phyloP scores from a whole-genome alignment of 2,797 vertebrate genomes.

The Danio jaintianensis region DNA sequence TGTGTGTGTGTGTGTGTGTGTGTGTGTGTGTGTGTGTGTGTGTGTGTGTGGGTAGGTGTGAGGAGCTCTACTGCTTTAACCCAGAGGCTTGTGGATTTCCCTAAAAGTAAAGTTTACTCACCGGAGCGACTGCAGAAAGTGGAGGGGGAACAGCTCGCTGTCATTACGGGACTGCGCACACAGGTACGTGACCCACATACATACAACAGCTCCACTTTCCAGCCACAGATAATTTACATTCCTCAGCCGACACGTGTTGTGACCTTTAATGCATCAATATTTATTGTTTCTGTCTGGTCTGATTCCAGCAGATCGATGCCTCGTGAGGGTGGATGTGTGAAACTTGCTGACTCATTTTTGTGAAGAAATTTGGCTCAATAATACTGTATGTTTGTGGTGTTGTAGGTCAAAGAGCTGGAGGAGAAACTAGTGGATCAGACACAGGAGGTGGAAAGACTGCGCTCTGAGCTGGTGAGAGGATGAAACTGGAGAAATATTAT shows the following conservation, averaged over 20 bases:
- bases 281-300: conserved; percentile 21
- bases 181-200: conserved; percentile 78
- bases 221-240: conserved; percentile 32
- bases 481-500: neutral
- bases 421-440: conserved; percentile 85
- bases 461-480: conserved; percentile 82
- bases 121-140: conserved; percentile 70
- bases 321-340: neutral
- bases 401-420: conserved; percentile 89
- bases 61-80: conserved; percentile 64
- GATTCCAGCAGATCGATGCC: conserved; percentile 15
- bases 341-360: neutral
- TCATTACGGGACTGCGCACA: conserved; percentile 79
- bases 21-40: neutral
- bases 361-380: neutral
- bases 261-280: neutral
- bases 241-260: neutral
- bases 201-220: conserved; percentile 4
- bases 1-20: too few relatives aligned
- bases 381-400: conserved; percentile 15
- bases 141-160: conserved; percentile 76
- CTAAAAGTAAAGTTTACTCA: conserved; percentile 73
- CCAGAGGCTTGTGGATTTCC: conserved; percentile 77
- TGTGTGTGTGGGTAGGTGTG: conserved; percentile 57
- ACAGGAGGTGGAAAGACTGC: conserved; percentile 89